Base-by-base conservation (phyloP, 2,888 invertebrate species). In the Plagiodera versicolora region DNA sequence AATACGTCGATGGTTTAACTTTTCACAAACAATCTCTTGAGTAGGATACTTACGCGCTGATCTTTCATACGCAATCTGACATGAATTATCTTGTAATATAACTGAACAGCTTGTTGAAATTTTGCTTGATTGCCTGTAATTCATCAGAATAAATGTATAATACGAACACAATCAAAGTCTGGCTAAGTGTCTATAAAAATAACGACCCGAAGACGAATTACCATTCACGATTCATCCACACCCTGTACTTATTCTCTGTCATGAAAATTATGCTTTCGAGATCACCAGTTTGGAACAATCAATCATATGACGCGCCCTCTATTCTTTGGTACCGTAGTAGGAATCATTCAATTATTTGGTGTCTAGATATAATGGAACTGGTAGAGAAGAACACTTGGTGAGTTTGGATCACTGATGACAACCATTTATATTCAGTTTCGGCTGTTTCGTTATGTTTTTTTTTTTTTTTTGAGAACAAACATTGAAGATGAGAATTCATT, bases 221-320 rank as follows among this genome's bases (percentile, higher is more conserved):
- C 11, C 53, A 24, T 39, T 28, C 53, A 44, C 44, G 53, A 53
- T 53, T 44, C 53, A 53, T 53, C 53, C 53, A 53, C 53, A 53
- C 53, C 53, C 53, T 53, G 44, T 44, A 53, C 53, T 53, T 53
- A 53, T 53, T 53, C 53, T 53, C 53, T 44, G 53, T 53, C 53
- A 30, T 16, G 53, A 44, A 39, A 53, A 53, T 53, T 53, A 53
- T 53, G 53, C 53, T 44, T 39, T 52, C 53, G 44, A 53, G 53
- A 52, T 52, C 52, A 39, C 39, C 39, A 35, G 39, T 52, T 52
- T 39, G 52, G 52, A 53, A 53, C 53, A 53, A 53, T 53, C 53
- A 53, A 53, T 53, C 53, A 44, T 53, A 14, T 44, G 53, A 39
- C 53, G 53, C 53, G 35, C 53, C 53, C 53, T 53, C 30, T 35